Conservation (phyloP, 2,888 invertebrate species). For the Platynereis dumerilii region DNA sequence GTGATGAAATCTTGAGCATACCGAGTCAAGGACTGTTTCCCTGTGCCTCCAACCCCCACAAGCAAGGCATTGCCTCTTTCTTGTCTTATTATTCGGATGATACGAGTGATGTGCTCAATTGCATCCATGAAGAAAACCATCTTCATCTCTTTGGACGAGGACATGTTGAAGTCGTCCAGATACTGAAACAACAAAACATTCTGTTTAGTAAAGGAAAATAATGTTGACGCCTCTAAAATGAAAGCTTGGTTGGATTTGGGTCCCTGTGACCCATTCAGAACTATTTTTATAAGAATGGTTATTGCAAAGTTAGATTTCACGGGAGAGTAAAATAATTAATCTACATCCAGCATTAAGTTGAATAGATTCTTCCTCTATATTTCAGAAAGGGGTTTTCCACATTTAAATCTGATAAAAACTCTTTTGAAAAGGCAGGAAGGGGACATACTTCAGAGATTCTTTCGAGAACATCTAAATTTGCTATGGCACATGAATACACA, state of each 20-base stretch:
- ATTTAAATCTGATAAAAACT: too few species aligned
- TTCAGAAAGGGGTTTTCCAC: too few species aligned
- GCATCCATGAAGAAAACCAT: constrained; percentile 80
- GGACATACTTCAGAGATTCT: too few species aligned
- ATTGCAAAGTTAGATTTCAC: too few species aligned
- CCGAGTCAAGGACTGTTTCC: constrained; percentile 65
- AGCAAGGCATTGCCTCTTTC: constrained; percentile 64
- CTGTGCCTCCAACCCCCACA: constrained; percentile 64
- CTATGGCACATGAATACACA: too few species aligned
- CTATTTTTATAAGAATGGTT: neutral
- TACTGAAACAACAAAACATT: constrained; percentile 67
- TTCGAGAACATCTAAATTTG: too few species aligned
- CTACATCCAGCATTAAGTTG: too few species aligned
- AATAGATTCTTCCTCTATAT: too few species aligned
- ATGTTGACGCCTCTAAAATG: neutral
- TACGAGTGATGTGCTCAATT: constrained; percentile 63
- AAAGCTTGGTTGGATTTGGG: neutral
- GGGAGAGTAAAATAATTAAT: neutral
- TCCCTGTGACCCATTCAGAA: neutral
- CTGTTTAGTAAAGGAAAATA: neutral
- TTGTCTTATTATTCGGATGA: constrained; percentile 63
- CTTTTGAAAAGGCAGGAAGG: too few species aligned
- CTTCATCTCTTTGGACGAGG: constrained; percentile 79
- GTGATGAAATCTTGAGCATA: constrained; percentile 33
- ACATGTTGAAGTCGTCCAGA: constrained; percentile 82